Base-by-base conservation (phyloP, 2,888 invertebrate species). In the Arrhopalites spinosus region DNA sequence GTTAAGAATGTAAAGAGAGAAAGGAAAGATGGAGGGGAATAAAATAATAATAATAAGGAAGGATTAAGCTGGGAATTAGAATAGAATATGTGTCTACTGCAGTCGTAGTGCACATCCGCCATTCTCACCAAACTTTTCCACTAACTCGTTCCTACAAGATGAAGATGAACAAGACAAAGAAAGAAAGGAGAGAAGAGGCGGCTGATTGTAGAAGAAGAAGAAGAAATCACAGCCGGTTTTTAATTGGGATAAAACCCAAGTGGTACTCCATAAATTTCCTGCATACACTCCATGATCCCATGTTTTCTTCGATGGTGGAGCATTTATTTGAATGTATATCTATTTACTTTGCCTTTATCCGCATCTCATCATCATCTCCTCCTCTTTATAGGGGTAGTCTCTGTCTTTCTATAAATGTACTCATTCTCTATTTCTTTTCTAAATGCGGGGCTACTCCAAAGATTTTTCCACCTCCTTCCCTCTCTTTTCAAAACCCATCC, bases 221-320 rank as follows among this genome's bases (percentile, higher is more conserved):
- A 23, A 29, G n/a, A n/a, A 66, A 36, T 43, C 36, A 66, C 66
- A 66, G 43, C 43, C 66, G 66, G 66, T 66, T 66, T 66, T 66
- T 66, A 66, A 66, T 66, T 30, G 43, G 66, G 66, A 66, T 20
- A 25, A 68, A 47, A 68, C 47, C 45, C 67, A 68, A 68, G 67
- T 68, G 47, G 47, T 47, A 68, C 67, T 68, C 67, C 27, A 68
- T 68, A 68, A 68, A 68, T 47, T 36, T 25, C 47, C 23, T 36
- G n/a, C n/a, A n/a, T n/a, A n/a, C 45, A 25, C 36, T 68, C 67
- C 47, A 8, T 68, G 15, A 25, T 36, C 45, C 47, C 47, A 43
- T 27, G 23, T 27, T 59, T 59, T 27, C 67, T 45, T 47, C 63
- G n/a, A 27, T n/a, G 63, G 27, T 27, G 27, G 27, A 29, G 29